Conservation (phyloP, 2,888 invertebrate species). For the Agrotis puta region DNA sequence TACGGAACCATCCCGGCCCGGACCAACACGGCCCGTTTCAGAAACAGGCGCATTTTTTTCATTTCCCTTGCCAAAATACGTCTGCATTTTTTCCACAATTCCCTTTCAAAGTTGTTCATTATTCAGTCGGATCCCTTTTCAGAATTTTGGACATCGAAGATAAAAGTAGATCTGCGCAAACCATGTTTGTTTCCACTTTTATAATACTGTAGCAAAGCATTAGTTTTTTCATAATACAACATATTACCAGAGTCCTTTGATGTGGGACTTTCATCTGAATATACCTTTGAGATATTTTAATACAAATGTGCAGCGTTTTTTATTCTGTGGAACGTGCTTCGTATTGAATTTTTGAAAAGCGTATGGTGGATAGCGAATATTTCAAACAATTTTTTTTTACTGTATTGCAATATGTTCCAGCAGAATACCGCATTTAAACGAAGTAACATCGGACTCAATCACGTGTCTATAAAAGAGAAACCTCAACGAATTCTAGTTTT, state of each 20-base stretch:
- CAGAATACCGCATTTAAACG: slow-evolving; percentile 26
- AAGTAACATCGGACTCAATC: slow-evolving; percentile 55
- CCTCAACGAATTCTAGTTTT: slow-evolving; percentile 53
- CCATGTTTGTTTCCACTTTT: slow-evolving; percentile 48
- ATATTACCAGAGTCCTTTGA: slow-evolving; percentile 46
- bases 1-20: slow-evolving; percentile 77
- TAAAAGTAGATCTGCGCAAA: slow-evolving; percentile 68
- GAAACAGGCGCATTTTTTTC: slow-evolving; percentile 81
- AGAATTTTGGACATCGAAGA: slow-evolving; percentile 74
- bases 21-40: slow-evolving; percentile 74
- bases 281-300: slow-evolving; percentile 27
- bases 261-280: slow-evolving; percentile 36
- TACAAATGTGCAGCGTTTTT: slow-evolving; percentile 46
- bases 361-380: slow-evolving; percentile 15
- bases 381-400: slow-evolving; percentile 26
- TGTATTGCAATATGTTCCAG: slow-evolving; percentile 22
- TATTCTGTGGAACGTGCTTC: slow-evolving; percentile 31
- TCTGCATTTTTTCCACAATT: slow-evolving; percentile 79
- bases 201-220: slow-evolving; percentile 41
- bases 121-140: slow-evolving; percentile 83
- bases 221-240: slow-evolving; percentile 50
- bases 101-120: slow-evolving; percentile 85
- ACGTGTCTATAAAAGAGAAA: slow-evolving; percentile 54
- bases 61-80: slow-evolving; percentile 75
- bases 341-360: slow-evolving; percentile 19